Conservation (phyloP, 2,113 vertebrate genomes). For the Coptodon bakossiorum region DNA sequence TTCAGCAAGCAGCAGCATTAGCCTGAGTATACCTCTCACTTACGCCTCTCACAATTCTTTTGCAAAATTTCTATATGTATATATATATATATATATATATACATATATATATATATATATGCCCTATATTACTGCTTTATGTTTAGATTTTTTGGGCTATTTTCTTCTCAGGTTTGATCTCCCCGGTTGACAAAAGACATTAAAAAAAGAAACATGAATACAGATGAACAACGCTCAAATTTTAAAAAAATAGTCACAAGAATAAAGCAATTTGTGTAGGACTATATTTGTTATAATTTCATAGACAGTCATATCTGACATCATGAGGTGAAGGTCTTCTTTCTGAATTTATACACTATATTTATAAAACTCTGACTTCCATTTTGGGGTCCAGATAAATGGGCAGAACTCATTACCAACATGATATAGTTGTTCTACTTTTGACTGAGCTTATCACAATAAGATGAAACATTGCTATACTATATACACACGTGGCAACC, state of each 20-base stretch:
- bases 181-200: background rate
- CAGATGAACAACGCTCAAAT: background rate
- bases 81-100: background rate
- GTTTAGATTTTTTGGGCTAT: background rate
- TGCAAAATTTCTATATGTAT: background rate
- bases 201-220: background rate
- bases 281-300: background rate
- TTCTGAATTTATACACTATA: background rate
- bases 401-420: background rate
- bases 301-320: background rate
- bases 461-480: background rate
- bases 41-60: background rate
- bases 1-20: background rate
- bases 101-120: background rate
- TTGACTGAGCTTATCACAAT: background rate
- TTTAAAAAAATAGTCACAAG: accelerated
- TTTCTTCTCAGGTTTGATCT: background rate
- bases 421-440: background rate
- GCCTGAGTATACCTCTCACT: background rate
- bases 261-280: background rate
- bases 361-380: background rate
- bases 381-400: background rate
- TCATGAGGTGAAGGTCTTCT: background rate
- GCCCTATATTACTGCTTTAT: background rate
- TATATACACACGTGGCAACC: background rate